Evolutionary conservation across 2,888 invertebrate genomes (phyloP).

Genomic region (Leptogaster cylindrica): DNA sequence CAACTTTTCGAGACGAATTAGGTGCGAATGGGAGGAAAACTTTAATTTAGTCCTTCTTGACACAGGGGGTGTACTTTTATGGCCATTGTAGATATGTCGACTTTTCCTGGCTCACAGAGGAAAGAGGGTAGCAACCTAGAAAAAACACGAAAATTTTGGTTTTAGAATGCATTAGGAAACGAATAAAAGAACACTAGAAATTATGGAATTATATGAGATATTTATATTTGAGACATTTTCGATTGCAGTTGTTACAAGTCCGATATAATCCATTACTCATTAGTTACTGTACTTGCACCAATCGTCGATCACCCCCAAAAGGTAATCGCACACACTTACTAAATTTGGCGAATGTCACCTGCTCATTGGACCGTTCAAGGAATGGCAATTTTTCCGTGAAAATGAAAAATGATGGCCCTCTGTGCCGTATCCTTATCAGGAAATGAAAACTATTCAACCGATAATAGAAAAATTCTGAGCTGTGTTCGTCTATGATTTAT

Average conservation of each 20-base stretch:
- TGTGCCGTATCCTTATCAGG: conserved; percentile 11
- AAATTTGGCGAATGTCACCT: conserved; percentile 12
- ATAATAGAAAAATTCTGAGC: conserved; percentile 42
- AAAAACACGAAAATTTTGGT: too few species aligned
- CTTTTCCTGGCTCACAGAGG: too few species aligned
- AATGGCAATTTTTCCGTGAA: conserved; percentile 19
- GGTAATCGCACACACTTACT: too few species aligned
- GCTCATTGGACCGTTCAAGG: conserved; percentile 11
- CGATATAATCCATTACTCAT: too few species aligned
- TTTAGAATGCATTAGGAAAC: too few species aligned
- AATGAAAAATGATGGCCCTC: conserved; percentile 35
- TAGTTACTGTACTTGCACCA: neutral
- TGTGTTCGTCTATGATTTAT: conserved; percentile 45
- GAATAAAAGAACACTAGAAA: too few species aligned
- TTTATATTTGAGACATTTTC: too few species aligned
- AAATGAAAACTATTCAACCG: conserved; percentile 43
- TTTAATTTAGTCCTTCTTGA: conserved; percentile 29
- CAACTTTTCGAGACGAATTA: conserved; percentile 20
- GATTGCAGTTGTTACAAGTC: too few species aligned
- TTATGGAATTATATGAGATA: too few species aligned
- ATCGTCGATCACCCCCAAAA: too few species aligned
- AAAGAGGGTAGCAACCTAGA: too few species aligned
- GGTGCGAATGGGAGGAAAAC: conserved; percentile 35
- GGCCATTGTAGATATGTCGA: too few species aligned
- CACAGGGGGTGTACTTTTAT: conserved; percentile 3